A percentile compares a stretch with the other conserved stretches of the same genome.
phyloP scores from a whole-genome alignment of 2,888 invertebrate species.

The Disparrhopalites patrizii region DNA sequence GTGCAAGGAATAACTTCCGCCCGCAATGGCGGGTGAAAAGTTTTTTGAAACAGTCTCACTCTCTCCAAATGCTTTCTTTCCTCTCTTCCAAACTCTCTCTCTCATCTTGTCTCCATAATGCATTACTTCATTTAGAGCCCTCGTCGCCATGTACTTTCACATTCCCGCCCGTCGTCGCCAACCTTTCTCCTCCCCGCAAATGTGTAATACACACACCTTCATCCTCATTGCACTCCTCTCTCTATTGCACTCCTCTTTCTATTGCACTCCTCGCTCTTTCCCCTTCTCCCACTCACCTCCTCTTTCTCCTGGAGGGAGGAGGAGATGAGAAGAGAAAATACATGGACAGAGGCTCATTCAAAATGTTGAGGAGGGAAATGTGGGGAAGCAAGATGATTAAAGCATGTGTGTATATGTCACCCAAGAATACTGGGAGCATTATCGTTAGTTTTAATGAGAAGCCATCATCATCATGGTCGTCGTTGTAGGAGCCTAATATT shows the following conservation, averaged over 20 bases:
- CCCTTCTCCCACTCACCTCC: background rate
- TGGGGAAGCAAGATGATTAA: slow-evolving; percentile 15
- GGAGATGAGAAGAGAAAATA: no score
- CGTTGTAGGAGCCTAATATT: slow-evolving; percentile 19
- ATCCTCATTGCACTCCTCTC: background rate
- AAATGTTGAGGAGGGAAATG: slow-evolving; percentile 4
- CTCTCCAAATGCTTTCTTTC: background rate
- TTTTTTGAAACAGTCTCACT: slow-evolving; percentile 2
- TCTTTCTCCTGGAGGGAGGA: no score
- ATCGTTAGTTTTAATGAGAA: slow-evolving; percentile 32
- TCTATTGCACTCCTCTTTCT: background rate
- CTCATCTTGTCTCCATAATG: slow-evolving; percentile 18
- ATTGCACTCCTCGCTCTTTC: background rate
- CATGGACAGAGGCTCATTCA: background rate
- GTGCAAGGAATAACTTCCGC: slow-evolving; percentile 21
- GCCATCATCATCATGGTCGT: slow-evolving; percentile 27
- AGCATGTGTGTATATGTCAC: slow-evolving; percentile 20
- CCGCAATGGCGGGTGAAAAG: slow-evolving; percentile 14
- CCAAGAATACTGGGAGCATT: slow-evolving; percentile 21
- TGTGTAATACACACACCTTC: background rate
- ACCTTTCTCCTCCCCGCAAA: background rate
- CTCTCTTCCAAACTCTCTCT: background rate
- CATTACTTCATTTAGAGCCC: slow-evolving; percentile 5
- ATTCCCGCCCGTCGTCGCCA: slow-evolving; percentile 2
- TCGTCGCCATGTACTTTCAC: background rate